phyloP scores from a whole-genome alignment of 2,797 vertebrate species.

The Scleropages formosus region DNA sequence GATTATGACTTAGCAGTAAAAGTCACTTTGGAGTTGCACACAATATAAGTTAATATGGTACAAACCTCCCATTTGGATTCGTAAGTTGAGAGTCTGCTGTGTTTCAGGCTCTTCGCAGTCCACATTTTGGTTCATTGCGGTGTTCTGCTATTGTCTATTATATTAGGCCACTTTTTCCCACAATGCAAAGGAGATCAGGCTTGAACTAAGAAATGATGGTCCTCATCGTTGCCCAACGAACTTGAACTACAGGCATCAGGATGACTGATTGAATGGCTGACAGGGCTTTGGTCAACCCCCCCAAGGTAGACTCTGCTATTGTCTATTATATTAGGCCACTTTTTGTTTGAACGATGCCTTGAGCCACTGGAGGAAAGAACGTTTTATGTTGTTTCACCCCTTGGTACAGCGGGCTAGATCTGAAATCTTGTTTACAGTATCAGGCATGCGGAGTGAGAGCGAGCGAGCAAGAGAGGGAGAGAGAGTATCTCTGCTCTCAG shows the following conservation, averaged over 20 bases:
- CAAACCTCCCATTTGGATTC: too few species aligned
- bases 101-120: not conserved
- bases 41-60: too few species aligned
- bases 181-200: constrained; percentile 8
- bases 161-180: not conserved
- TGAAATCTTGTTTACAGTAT: constrained; percentile 11
- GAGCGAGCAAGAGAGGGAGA: not conserved
- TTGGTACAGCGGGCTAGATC: not conserved
- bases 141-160: not conserved
- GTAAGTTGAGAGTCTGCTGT: too few species aligned
- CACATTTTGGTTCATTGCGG: not conserved
- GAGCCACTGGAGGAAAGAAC: not conserved
- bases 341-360: not conserved
- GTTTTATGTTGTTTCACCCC: not conserved
- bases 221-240: not conserved
- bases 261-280: not conserved
- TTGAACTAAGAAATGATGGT: too few species aligned
- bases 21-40: too few species aligned
- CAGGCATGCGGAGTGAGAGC: not conserved
- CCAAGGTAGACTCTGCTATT: not conserved
- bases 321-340: not conserved
- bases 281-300: not conserved
- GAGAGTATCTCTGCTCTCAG: not conserved
- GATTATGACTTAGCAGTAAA: too few species aligned
- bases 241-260: not conserved